Conservation (phyloP, 2,797 vertebrate species). For the Gambusia yucatana region DNA sequence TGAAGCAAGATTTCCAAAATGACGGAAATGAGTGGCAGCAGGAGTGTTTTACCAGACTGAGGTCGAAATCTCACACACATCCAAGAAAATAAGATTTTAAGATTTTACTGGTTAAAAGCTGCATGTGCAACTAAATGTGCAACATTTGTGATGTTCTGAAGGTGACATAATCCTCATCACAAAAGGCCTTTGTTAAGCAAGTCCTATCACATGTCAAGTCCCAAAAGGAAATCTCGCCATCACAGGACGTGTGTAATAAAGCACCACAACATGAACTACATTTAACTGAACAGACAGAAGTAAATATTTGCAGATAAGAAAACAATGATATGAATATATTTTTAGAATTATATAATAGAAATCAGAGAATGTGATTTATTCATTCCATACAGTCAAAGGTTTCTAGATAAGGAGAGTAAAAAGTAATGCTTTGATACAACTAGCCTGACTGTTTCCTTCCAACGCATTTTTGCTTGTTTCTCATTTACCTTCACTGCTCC, state of each 20-base stretch:
- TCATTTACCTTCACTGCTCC: neutral
- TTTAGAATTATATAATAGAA: neutral
- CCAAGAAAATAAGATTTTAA: neutral
- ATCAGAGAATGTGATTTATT: neutral
- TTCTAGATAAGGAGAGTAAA: neutral
- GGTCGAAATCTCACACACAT: neutral
- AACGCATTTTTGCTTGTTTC: neutral
- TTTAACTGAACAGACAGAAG: neutral
- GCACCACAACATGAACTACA: neutral
- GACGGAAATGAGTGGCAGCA: neutral
- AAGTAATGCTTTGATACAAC: neutral
- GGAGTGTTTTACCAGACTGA: neutral
- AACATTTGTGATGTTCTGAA: neutral
- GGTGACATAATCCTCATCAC: neutral
- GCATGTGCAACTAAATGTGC: neutral
- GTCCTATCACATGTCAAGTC: neutral
- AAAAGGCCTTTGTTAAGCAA: neutral
- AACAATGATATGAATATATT: neutral
- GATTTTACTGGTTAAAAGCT: neutral
- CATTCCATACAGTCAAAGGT: neutral
- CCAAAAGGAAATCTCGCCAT: neutral
- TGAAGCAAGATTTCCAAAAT: neutral
- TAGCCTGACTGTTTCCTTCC: neutral
- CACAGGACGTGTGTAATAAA: neutral
- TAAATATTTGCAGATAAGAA: neutral